These are phyloP conservation scores for Stictocephala bisonia DNA, from an alignment of 2,888 invertebrate species.

Conservation along the genomic window DNA sequence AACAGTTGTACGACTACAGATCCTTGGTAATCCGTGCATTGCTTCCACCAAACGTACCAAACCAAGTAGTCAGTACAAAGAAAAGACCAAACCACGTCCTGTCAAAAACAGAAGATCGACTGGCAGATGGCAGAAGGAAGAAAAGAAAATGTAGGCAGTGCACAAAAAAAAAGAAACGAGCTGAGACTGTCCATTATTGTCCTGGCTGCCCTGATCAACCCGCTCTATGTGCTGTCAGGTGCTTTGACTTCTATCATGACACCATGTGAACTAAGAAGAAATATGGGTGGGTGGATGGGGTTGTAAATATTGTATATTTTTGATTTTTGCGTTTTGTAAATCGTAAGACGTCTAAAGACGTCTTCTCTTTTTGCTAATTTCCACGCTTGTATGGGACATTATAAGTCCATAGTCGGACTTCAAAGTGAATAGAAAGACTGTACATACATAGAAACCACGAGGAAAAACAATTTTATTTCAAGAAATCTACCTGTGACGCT, in stretches of 20 bases:
- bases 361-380: neutral
- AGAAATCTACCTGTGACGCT: neutral
- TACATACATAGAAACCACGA: neutral
- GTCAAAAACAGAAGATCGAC: slow-evolving; percentile 16
- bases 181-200: slow-evolving; percentile 17
- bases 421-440: neutral
- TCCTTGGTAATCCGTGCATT: slow-evolving; percentile 2
- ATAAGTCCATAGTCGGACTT: neutral
- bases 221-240: neutral
- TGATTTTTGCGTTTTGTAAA: neutral
- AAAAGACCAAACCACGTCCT: slow-evolving; percentile 11
- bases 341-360: neutral
- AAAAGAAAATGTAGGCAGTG: slow-evolving; percentile 21
- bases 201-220: slow-evolving; percentile 16
- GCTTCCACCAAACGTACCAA: slow-evolving; percentile 2
- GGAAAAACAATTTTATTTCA: neutral
- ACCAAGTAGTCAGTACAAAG: slow-evolving; percentile 8
- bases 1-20: neutral
- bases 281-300: slow-evolving; percentile 16
- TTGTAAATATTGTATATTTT: slow-evolving; percentile 10
- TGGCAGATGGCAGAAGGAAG: slow-evolving; percentile 27
- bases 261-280: neutral
- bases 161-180: slow-evolving; percentile 21
- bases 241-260: slow-evolving; percentile 6
- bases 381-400: too few relatives aligned